A percentile compares a stretch with the other conserved stretches of the same genome.
Evolutionary conservation across 2,797 vertebrate species (phyloP).

Genomic region (Neopelma chrysocephalum): DNA sequence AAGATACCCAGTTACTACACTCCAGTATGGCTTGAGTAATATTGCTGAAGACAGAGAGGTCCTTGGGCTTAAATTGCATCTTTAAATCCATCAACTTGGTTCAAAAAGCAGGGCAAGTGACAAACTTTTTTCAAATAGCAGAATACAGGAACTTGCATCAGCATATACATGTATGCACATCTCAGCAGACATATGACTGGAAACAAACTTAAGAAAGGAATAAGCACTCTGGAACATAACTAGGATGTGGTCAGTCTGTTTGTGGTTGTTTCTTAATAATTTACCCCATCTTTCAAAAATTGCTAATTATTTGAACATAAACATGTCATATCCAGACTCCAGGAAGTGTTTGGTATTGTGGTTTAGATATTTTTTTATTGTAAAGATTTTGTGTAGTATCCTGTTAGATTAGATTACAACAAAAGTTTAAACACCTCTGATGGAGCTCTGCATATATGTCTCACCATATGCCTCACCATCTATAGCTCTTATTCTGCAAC

Average conservation of each 20-base stretch:
- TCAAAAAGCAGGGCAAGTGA: background rate
- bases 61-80: background rate
- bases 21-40: background rate
- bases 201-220: background rate
- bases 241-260: background rate
- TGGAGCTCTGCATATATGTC: background rate
- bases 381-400: background rate
- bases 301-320: background rate
- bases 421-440: background rate
- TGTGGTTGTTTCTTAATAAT: background rate
- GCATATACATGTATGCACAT: background rate
- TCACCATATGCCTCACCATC: background rate
- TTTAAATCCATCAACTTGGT: background rate
- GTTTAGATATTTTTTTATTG: background rate
- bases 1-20: background rate
- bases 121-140: background rate
- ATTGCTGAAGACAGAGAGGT: background rate
- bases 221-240: background rate
- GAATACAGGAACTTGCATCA: background rate
- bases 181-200: background rate
- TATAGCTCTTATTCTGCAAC: background rate
- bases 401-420: background rate
- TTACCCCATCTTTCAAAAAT: background rate
- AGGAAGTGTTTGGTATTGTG: background rate
- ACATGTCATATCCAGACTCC: background rate